Evolutionary conservation across 2,113 vertebrate genomes (phyloP).

Genomic region (Hystrix brachyura): DNA sequence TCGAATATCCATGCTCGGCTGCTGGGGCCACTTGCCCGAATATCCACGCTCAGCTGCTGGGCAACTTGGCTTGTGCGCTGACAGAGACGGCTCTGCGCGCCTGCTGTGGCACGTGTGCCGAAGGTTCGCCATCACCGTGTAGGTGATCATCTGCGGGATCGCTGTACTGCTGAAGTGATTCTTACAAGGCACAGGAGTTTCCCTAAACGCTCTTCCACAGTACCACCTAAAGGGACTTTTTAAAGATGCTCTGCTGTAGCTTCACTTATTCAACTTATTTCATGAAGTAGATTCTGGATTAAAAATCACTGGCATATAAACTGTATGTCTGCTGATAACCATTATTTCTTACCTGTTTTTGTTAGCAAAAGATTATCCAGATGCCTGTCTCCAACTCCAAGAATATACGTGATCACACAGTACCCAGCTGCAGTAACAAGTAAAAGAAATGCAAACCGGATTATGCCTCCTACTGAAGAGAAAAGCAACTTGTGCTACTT

Average conservation of each 20-base stretch:
- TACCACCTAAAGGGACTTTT: background rate
- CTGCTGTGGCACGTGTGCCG: background rate
- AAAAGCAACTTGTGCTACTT: background rate
- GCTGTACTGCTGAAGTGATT: background rate
- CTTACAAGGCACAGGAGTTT: background rate
- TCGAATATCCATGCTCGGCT: background rate
- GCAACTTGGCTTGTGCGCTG: background rate
- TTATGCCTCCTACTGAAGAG: background rate
- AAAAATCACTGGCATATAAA: conserved; percentile 17
- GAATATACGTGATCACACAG: conserved; percentile 99
- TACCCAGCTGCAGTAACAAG: conserved; percentile 93
- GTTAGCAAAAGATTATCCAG: conserved; percentile 98
- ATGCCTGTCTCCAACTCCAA: conserved; percentile 98
- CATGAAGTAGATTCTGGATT: conserved; percentile 10
- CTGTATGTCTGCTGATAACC: background rate
- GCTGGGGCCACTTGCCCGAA: background rate
- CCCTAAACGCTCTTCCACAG: background rate
- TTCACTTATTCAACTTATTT: conserved; percentile 25
- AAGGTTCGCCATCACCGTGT: background rate
- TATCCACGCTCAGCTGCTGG: background rate
- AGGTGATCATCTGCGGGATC: background rate
- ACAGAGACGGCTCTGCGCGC: background rate
- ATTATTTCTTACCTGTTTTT: conserved; percentile 92
- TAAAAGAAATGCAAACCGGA: background rate
- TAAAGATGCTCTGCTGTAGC: background rate